Percentiles rank a stretch among this genome's conserved stretches.
phyloP scores from a whole-genome alignment of 92 coral and sea anemone genomes.

The Galaxea fascicularis region DNA sequence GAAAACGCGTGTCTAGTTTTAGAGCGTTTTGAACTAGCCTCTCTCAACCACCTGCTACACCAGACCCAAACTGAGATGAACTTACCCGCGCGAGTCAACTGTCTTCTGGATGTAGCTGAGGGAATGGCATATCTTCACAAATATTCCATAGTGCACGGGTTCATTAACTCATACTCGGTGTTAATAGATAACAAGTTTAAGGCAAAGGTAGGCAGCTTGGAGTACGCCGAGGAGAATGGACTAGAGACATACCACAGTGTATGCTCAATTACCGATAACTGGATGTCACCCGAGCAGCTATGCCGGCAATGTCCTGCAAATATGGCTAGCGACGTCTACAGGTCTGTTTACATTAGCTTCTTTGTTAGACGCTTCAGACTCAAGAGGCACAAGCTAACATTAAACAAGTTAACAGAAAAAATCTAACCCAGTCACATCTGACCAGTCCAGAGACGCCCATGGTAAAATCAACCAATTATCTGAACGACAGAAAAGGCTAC shows the following conservation, averaged over 20 bases:
- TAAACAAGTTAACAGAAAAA: too few species aligned
- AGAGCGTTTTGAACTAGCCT: conserved; percentile 77
- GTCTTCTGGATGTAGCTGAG: conserved; percentile 78
- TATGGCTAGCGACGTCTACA: conserved; percentile 72
- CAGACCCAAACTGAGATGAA: conserved; percentile 66
- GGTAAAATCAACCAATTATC: too few species aligned
- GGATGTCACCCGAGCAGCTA: conserved; percentile 88
- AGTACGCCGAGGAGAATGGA: conserved; percentile 67
- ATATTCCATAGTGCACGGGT: conserved; percentile 80
- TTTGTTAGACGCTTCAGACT: too few species aligned
- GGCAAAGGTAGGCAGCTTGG: conserved; percentile 78
- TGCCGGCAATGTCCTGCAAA: conserved; percentile 62
- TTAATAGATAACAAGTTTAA: conserved; percentile 55
- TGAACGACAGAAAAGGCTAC: too few species aligned
- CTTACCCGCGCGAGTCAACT: conserved; percentile 56
- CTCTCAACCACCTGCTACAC: conserved; percentile 74
- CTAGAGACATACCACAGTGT: conserved; percentile 1
- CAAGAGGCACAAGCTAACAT: too few species aligned
- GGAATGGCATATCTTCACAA: conserved; percentile 81
- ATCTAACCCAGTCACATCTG: too few species aligned
- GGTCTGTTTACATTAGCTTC: conserved; percentile 42
- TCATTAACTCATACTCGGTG: conserved; percentile 81
- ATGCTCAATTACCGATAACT: conserved; percentile 57
- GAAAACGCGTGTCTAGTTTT: conserved; percentile 73
- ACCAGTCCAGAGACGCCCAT: too few species aligned